These are phyloP conservation scores for Etheostoma perlongum DNA, from an alignment of 2,797 vertebrate genomes.

Conservation along the genomic window DNA sequence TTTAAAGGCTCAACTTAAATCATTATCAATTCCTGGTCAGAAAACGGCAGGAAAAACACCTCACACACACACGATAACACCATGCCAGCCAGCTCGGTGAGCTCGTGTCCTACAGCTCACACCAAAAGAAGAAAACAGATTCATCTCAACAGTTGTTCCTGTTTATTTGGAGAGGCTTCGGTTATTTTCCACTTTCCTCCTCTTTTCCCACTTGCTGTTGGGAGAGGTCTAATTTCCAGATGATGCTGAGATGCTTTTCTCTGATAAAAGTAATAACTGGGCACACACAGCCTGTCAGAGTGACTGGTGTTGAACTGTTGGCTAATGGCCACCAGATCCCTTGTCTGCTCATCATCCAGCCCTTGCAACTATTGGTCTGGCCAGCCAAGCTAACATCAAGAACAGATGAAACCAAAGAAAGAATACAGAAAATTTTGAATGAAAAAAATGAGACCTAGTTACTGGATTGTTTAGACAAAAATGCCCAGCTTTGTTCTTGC, in stretches of 20 bases:
- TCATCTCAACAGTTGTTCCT: constrained; percentile 29
- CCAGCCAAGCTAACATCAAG: constrained; percentile 18
- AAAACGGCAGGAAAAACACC: too few relatives aligned
- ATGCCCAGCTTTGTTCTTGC: constrained; percentile 45
- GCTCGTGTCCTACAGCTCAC: constrained; percentile 13
- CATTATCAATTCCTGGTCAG: too few relatives aligned
- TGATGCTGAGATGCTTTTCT: constrained; percentile 37
- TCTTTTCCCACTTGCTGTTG: constrained; percentile 27
- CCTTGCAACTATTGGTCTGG: constrained; percentile 31
- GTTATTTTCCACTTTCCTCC: constrained; percentile 44
- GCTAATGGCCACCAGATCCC: constrained; percentile 47
- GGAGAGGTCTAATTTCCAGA: constrained; percentile 31
- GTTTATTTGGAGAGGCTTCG: constrained; percentile 33
- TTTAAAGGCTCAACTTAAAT: too few relatives aligned
- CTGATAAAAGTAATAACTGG: constrained; percentile 28
- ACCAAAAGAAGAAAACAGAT: constrained; percentile 16
- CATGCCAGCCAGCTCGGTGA: constrained; percentile 13
- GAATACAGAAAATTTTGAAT: neutral
- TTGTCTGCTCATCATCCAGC: constrained; percentile 46
- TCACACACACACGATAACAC: constrained; percentile 10
- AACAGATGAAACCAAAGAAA: constrained; percentile 24
- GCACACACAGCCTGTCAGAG: constrained; percentile 52
- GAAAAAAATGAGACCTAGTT: neutral
- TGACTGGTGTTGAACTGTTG: constrained; percentile 41
- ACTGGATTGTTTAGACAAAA: constrained; percentile 38